These are phyloP conservation scores for Hecatera dysodea DNA, from an alignment of 2,888 invertebrate species.

Conservation along the genomic window DNA sequence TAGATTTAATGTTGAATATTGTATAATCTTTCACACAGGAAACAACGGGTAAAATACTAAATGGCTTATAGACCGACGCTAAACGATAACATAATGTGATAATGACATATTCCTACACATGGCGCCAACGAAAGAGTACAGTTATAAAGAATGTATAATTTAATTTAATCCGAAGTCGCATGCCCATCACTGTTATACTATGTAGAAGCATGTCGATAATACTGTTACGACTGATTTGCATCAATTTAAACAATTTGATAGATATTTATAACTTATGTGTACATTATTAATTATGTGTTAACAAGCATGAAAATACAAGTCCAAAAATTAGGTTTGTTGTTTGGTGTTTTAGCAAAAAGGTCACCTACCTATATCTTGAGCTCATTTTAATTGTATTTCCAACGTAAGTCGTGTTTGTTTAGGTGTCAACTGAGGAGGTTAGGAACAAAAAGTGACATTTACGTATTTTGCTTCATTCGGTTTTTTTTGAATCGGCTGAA, in stretches of 20 bases:
- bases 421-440: too few relatives aligned
- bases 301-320: neutral
- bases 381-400: too few relatives aligned
- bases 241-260: slow-evolving; percentile 10
- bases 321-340: neutral
- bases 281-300: neutral
- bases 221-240: slow-evolving; percentile 1
- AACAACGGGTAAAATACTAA: neutral
- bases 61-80: neutral
- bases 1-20: neutral
- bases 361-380: neutral
- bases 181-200: neutral
- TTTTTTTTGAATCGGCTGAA: too few relatives aligned
- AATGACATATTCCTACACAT: neutral
- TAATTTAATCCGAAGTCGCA: slow-evolving; percentile 4
- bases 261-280: neutral
- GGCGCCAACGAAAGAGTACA: neutral
- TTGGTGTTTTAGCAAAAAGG: neutral
- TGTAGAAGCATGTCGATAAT: too few relatives aligned
- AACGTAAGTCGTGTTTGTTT: too few relatives aligned
- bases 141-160: slow-evolving; percentile 10
- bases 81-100: neutral
- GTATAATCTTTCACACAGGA: neutral
- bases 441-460: too few relatives aligned
- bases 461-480: too few relatives aligned